Evolutionary conservation across 2,113 vertebrate genomes (phyloP).

Genomic region (Theristicus caerulescens): DNA sequence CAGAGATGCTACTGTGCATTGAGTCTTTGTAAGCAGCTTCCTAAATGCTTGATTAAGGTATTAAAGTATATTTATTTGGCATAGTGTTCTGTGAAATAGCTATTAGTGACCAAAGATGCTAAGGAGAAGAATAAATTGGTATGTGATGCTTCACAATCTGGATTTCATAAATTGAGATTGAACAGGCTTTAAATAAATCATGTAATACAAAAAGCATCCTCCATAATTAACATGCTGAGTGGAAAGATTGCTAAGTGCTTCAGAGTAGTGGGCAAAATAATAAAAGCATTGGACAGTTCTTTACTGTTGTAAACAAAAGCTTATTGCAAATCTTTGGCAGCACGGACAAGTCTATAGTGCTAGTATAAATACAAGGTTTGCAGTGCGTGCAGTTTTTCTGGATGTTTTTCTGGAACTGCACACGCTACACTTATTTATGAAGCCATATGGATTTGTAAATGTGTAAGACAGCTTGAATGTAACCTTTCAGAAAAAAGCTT

Average conservation of each 20-base stretch:
- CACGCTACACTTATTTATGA: background rate
- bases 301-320: slow-evolving; percentile 26
- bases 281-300: background rate
- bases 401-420: background rate
- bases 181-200: slow-evolving; percentile 70
- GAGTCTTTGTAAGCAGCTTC: slow-evolving; percentile 42
- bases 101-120: slow-evolving; percentile 41
- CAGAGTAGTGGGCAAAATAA: background rate
- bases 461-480: background rate
- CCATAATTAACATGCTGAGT: slow-evolving; percentile 53
- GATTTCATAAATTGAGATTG: slow-evolving; percentile 59
- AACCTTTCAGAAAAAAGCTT: background rate
- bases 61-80: slow-evolving; percentile 60
- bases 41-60: slow-evolving; percentile 67
- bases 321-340: background rate
- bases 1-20: slow-evolving; percentile 30
- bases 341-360: background rate
- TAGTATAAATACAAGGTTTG: background rate
- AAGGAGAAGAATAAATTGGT: slow-evolving; percentile 57
- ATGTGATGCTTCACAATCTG: slow-evolving; percentile 63
- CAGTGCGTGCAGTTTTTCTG: background rate
- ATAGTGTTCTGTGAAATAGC: slow-evolving; percentile 29
- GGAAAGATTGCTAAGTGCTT: slow-evolving; percentile 41
- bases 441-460: background rate
- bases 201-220: slow-evolving; percentile 63